Percentiles rank a stretch among this genome's conserved stretches.
Conservation (phyloP, 2,797 vertebrate species). For the Darevskia mixta region DNA sequence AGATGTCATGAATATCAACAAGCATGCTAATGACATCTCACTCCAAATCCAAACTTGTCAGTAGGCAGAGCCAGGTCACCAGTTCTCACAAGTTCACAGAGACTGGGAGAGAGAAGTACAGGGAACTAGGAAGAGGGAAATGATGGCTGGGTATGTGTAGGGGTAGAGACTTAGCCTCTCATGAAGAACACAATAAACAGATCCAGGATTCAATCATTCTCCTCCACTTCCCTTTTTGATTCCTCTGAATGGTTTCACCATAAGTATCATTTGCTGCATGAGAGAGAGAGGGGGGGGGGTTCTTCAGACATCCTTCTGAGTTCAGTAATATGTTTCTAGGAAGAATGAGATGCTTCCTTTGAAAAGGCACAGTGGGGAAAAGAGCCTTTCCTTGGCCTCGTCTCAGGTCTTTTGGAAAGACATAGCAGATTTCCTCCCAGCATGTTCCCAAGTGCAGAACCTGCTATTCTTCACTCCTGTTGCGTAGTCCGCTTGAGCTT, state of each 20-base stretch:
- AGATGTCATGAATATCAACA: not conserved
- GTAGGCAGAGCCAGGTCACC: not conserved
- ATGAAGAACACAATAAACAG: not conserved
- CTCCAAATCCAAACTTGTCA: not conserved
- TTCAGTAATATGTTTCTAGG: not conserved
- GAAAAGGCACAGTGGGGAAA: not conserved
- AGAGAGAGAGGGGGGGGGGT: not conserved
- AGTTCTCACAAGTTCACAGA: not conserved
- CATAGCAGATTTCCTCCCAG: not conserved
- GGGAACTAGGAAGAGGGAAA: not conserved
- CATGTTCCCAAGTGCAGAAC: not conserved
- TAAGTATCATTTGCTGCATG: not conserved
- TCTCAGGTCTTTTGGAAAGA: constrained; percentile 2
- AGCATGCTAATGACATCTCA: not conserved
- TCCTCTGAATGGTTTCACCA: not conserved
- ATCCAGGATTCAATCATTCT: not conserved
- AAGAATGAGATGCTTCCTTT: constrained; percentile 1
- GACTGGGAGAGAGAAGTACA: not conserved
- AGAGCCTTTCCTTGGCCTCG: not conserved
- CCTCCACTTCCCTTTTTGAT: not conserved
- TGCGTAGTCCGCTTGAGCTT: not conserved
- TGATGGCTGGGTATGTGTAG: too few species aligned
- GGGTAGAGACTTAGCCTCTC: not conserved
- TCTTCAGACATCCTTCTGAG: not conserved
- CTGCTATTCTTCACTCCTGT: not conserved